Evolutionary conservation across 1,140 invertebrate species (phyloP).

Genomic region (Bombus sibiricus): DNA sequence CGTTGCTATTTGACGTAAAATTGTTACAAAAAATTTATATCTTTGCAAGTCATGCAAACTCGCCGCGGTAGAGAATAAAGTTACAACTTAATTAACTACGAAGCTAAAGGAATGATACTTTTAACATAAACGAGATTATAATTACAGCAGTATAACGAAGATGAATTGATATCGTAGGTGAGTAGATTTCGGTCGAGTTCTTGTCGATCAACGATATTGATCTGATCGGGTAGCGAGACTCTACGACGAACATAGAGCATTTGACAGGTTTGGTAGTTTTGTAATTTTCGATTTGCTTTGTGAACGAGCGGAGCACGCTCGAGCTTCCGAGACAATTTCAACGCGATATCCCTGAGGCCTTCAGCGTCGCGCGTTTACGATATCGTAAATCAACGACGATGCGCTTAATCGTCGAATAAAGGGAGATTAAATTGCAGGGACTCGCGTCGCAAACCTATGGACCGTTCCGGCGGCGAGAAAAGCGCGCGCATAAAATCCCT

Average conservation of each 20-base stretch:
- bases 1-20: not conserved
- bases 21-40: not conserved
- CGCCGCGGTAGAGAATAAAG: too few relatives aligned
- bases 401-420: constrained; percentile 72
- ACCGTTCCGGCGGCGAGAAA: constrained; percentile 31
- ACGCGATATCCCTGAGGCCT: constrained; percentile 43
- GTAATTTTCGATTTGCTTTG: not conserved
- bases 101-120: too few relatives aligned
- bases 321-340: constrained; percentile 29
- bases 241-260: not conserved
- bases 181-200: too few relatives aligned
- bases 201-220: too few relatives aligned
- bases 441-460: not conserved
- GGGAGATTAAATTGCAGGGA: constrained; percentile 63
- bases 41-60: too few relatives aligned
- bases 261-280: not conserved
- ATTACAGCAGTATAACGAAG: too few relatives aligned
- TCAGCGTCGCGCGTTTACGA: constrained; percentile 67
- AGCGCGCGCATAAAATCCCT: constrained; percentile 11
- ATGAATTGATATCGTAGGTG: too few relatives aligned
- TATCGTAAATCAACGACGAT: constrained; percentile 71
- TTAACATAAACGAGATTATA: too few relatives aligned
- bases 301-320: not conserved
- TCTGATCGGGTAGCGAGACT: too few relatives aligned
- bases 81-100: too few relatives aligned